Conservation (phyloP, 1,140 invertebrate species). For the Camponotus floridanus region DNA sequence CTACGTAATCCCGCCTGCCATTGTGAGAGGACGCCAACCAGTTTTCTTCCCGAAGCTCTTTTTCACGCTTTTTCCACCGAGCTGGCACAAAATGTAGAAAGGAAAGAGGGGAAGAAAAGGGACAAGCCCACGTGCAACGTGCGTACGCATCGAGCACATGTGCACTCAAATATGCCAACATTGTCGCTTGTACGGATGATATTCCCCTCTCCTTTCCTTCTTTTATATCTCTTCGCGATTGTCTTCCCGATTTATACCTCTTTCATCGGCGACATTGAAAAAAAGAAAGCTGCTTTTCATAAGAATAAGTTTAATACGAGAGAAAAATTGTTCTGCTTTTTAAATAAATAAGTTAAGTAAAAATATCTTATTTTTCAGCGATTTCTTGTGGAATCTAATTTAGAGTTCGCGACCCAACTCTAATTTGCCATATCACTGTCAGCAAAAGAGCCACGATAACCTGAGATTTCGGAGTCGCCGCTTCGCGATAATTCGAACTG, state of each 20-base stretch:
- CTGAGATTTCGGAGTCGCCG: not conserved
- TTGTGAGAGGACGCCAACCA: conserved; percentile 77
- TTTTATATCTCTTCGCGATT: not conserved
- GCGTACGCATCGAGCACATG: not conserved
- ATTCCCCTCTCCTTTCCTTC: not conserved
- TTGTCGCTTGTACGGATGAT: conserved; percentile 20
- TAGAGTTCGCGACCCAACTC: not conserved
- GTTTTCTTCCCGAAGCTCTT: conserved; percentile 73
- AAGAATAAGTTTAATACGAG: not conserved
- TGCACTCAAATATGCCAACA: not conserved
- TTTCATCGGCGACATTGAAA: not conserved
- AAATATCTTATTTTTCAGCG: not conserved
- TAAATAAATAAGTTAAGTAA: not conserved
- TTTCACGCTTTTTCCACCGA: conserved; percentile 77
- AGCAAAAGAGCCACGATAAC: conserved; percentile 7
- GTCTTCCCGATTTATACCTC: conserved; percentile 14
- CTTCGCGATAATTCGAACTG: not conserved
- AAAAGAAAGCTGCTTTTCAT: not conserved
- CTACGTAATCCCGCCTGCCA: conserved; percentile 81
- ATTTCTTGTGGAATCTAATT: not conserved
- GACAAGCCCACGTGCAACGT: not conserved
- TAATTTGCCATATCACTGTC: conserved; percentile 11
- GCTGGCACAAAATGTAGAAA: conserved; percentile 22
- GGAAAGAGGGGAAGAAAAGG: not conserved
- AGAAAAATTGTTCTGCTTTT: not conserved